Evolutionary conservation across 92 coral and sea anemone species (phyloP).

Genomic region (Diadumene lineata): DNA sequence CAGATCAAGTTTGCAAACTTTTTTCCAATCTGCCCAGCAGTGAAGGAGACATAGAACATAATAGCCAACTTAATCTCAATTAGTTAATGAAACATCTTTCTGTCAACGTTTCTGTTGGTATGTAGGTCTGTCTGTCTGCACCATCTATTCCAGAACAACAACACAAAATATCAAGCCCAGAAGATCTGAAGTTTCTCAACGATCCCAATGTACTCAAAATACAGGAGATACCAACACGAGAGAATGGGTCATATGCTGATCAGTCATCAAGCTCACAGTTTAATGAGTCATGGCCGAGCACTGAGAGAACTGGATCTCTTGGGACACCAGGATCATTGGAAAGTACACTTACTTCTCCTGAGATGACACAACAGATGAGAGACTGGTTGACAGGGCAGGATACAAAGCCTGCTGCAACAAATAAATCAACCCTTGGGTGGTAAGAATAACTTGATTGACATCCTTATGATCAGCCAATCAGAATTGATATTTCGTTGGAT

Average conservation of each 20-base stretch:
- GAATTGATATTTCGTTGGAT: too few species aligned
- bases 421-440: slow-evolving; percentile 33
- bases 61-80: background rate
- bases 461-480: background rate
- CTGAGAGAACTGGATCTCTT: slow-evolving; percentile 68
- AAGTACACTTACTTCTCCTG: slow-evolving; percentile 66
- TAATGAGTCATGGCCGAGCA: slow-evolving; percentile 99
- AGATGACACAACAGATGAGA: slow-evolving; percentile 51
- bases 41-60: too few species aligned
- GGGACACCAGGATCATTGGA: slow-evolving; percentile 59
- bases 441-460: background rate
- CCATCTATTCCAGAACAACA: slow-evolving; percentile 8
- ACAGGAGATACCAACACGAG: slow-evolving; percentile 94
- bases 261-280: slow-evolving; percentile 85
- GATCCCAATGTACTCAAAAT: slow-evolving; percentile 60
- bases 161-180: slow-evolving; percentile 52
- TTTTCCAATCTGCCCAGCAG: too few species aligned
- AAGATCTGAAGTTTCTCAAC: slow-evolving; percentile 75
- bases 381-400: slow-evolving; percentile 36
- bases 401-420: slow-evolving; percentile 6
- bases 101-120: background rate
- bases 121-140: slow-evolving; percentile 32
- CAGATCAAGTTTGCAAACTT: too few species aligned
- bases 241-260: slow-evolving; percentile 80
- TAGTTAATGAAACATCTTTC: background rate